These are phyloP conservation scores for Pyralis farinalis DNA, from an alignment of 2,888 invertebrate genomes.

Conservation along the genomic window DNA sequence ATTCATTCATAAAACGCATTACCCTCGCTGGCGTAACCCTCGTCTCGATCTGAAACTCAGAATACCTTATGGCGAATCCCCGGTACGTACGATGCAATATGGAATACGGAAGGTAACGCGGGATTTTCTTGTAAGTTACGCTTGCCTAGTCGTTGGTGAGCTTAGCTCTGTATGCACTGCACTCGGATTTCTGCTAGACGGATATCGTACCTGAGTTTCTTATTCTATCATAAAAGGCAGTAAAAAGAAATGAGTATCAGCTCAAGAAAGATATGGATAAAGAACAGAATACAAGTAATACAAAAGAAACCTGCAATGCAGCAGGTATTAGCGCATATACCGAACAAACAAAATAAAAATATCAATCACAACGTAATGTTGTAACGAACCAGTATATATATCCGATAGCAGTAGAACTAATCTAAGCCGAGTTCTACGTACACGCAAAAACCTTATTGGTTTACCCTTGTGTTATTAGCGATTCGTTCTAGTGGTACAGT, in stretches of 20 bases:
- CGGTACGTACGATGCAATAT: constrained; percentile 50
- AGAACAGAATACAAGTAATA: not conserved
- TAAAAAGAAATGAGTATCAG: constrained; percentile 40
- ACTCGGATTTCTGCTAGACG: constrained; percentile 46
- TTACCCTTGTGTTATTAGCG: constrained; percentile 15
- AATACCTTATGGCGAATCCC: constrained; percentile 58
- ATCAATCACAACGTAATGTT: not conserved
- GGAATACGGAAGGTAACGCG: constrained; percentile 57
- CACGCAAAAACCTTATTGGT: constrained; percentile 16
- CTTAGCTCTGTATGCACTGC: constrained; percentile 46
- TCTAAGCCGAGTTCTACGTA: constrained; percentile 12
- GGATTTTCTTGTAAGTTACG: constrained; percentile 65
- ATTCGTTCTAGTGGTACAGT: constrained; percentile 9
- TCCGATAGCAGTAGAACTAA: not conserved
- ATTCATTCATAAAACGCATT: constrained; percentile 75
- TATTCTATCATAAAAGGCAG: constrained; percentile 54
- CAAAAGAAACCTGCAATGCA: no score
- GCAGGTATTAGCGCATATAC: not conserved
- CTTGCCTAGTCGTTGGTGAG: constrained; percentile 48
- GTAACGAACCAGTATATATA: not conserved
- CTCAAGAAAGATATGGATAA: constrained; percentile 12
- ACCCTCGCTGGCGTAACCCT: constrained; percentile 49
- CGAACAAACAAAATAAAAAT: not conserved
- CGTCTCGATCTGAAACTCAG: constrained; percentile 34
- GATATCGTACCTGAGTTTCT: constrained; percentile 44